phyloP scores from a whole-genome alignment of 2,797 vertebrate genomes.

The Cyprinodon diabolis region DNA sequence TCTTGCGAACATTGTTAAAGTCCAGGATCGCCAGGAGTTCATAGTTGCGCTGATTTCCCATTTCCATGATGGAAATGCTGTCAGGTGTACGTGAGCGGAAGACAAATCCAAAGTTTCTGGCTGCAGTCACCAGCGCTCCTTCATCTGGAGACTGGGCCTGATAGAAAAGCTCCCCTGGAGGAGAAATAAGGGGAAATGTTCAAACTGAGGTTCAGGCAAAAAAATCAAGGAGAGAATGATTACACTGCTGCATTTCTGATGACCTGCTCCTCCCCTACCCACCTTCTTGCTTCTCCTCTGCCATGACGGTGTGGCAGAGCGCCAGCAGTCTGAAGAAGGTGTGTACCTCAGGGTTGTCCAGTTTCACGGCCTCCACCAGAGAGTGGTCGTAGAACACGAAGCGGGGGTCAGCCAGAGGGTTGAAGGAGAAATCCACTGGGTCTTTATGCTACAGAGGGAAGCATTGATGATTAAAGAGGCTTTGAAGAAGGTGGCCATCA shows the following conservation, averaged over 20 bases:
- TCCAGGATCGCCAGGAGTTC: slow-evolving; percentile 92
- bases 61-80: slow-evolving; percentile 88
- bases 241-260: not conserved
- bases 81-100: slow-evolving; percentile 89
- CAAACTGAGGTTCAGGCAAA: not conserved
- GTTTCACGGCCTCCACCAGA: slow-evolving; percentile 88
- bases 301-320: slow-evolving; percentile 94
- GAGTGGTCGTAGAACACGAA: slow-evolving; percentile 90
- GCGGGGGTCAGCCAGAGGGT: slow-evolving; percentile 86
- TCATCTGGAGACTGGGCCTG: slow-evolving; percentile 98
- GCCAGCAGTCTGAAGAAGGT: slow-evolving; percentile 92
- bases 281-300: slow-evolving; percentile 92
- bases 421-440: slow-evolving; percentile 91
- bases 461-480: not conserved
- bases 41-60: slow-evolving; percentile 86
- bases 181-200: not conserved
- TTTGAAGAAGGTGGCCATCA: no score
- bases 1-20: slow-evolving; percentile 93
- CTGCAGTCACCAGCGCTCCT: slow-evolving; percentile 92
- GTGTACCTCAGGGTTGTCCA: slow-evolving; percentile 77
- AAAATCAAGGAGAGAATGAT: not conserved
- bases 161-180: slow-evolving; percentile 86
- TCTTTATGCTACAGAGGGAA: slow-evolving; percentile 77
- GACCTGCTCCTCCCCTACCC: not conserved
- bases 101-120: slow-evolving; percentile 94